Conservation (phyloP, 2,797 vertebrate genomes). For the Sebastes nivosus region DNA sequence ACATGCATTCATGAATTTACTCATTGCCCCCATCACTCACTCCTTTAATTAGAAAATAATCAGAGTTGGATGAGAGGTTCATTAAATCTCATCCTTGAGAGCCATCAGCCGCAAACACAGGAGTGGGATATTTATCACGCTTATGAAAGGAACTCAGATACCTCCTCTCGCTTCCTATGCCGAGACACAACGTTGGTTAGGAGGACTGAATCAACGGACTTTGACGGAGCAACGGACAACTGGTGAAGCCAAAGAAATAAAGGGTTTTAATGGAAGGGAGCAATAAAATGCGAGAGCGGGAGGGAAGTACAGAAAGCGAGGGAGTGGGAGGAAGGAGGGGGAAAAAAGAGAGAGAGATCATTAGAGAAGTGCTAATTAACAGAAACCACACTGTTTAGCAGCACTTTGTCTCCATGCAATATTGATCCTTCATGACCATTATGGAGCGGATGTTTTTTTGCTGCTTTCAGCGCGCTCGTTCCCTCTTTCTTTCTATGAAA, state of each 20-base stretch:
- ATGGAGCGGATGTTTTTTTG: constrained; percentile 57
- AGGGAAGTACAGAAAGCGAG: constrained; percentile 16
- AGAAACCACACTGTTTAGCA: constrained; percentile 71
- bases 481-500: not conserved
- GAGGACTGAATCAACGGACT: constrained; percentile 24
- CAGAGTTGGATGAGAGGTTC: constrained; percentile 76
- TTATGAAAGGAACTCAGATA: constrained; percentile 58
- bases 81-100: constrained; percentile 77
- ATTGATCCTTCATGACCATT: constrained; percentile 67
- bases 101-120: constrained; percentile 65
- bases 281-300: constrained; percentile 23
- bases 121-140: constrained; percentile 64
- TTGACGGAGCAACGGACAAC: constrained; percentile 9
- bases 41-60: constrained; percentile 80
- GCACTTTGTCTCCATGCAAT: constrained; percentile 72
- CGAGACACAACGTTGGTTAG: constrained; percentile 5
- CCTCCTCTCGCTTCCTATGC: constrained; percentile 40
- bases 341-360: constrained; percentile 49
- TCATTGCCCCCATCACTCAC: constrained; percentile 67
- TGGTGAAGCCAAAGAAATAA: constrained; percentile 21
- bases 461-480: constrained; percentile 27
- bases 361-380: constrained; percentile 76
- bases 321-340: not conserved
- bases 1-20: constrained; percentile 66
- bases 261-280: constrained; percentile 34